These are phyloP conservation scores for Gallinago jamesoni DNA, from an alignment of 2,113 vertebrate genomes.

Conservation along the genomic window DNA sequence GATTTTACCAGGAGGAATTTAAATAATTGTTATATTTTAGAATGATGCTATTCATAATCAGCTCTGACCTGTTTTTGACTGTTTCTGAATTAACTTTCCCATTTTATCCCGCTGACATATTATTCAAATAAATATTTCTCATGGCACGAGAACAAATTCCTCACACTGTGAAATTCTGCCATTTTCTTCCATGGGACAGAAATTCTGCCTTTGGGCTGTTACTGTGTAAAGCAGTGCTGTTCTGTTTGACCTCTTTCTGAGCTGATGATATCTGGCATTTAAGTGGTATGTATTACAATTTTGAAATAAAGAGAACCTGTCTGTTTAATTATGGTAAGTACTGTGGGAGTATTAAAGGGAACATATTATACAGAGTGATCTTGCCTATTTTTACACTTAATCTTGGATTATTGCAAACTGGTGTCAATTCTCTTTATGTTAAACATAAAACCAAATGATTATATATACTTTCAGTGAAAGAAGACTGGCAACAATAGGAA, in stretches of 20 bases:
- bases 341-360: not conserved
- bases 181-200: not conserved
- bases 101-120: not conserved
- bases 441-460: not conserved
- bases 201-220: not conserved
- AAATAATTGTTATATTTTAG: not conserved
- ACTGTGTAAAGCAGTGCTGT: not conserved
- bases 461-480: not conserved
- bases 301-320: not conserved
- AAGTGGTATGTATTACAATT: not conserved
- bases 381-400: not conserved
- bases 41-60: not conserved
- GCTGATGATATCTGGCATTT: not conserved
- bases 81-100: not conserved
- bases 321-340: not conserved
- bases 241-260: not conserved
- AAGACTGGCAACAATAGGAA: not conserved
- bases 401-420: not conserved
- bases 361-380: not conserved
- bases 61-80: not conserved
- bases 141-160: not conserved
- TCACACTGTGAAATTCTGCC: not conserved
- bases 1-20: not conserved
- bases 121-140: conserved; percentile 12
- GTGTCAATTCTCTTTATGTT: not conserved